Percentiles rank a stretch among this genome's conserved stretches.
Conservation (phyloP, 2,797 vertebrate genomes). For the Poeciliopsis paucimaculata region DNA sequence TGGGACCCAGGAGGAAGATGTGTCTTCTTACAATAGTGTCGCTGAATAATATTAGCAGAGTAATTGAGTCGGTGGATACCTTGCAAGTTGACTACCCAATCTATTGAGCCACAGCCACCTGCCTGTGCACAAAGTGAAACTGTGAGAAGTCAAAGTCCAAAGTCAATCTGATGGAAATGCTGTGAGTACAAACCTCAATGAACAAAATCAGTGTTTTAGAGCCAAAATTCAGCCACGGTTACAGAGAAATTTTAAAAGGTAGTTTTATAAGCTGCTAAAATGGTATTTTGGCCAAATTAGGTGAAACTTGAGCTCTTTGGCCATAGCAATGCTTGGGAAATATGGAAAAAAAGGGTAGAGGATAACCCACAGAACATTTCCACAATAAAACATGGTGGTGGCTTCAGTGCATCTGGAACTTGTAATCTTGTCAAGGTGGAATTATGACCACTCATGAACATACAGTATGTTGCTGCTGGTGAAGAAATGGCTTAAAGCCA, state of each 20-base stretch:
- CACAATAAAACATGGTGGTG: neutral
- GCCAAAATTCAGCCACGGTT: neutral
- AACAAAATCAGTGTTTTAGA: neutral
- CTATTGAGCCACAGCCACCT: neutral
- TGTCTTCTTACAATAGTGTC: too few relatives aligned
- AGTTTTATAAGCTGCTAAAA: neutral
- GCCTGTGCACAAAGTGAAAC: neutral
- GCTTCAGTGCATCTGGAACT: slow-evolving; percentile 1
- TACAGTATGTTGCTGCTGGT: neutral
- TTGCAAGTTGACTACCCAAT: neutral
- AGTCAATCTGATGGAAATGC: neutral
- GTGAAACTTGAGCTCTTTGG: neutral
- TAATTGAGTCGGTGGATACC: neutral
- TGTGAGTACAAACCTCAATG: neutral
- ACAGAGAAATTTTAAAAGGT: neutral
- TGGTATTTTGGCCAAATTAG: neutral
- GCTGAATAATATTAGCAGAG: too few relatives aligned
- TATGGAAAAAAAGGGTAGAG: neutral
- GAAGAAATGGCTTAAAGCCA: neutral
- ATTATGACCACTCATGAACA: neutral
- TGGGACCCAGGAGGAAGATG: too few relatives aligned
- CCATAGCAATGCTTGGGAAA: neutral
- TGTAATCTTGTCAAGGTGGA: neutral
- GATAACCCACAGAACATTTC: neutral
- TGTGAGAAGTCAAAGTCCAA: neutral